Evolutionary conservation across 2,113 vertebrate species (phyloP).

Genomic region (Hippopotamus amphibius): DNA sequence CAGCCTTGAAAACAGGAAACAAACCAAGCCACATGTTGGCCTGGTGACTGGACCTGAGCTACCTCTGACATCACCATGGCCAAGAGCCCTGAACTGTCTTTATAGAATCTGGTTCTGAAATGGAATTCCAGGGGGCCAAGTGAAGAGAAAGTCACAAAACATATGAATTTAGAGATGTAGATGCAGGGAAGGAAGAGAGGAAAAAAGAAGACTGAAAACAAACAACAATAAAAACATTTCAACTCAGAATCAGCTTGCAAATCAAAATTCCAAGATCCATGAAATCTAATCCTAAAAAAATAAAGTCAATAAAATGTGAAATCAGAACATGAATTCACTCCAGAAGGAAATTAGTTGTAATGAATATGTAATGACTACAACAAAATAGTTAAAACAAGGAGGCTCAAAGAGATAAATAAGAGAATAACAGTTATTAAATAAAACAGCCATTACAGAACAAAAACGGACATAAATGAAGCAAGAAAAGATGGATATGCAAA

Average conservation of each 20-base stretch:
- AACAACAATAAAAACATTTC: background rate
- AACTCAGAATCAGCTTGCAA: constrained; percentile 54
- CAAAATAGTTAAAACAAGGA: constrained; percentile 49
- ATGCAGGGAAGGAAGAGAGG: background rate
- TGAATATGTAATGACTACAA: background rate
- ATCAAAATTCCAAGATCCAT: constrained; percentile 26
- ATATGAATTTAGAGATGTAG: background rate
- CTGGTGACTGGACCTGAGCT: background rate
- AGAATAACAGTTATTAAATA: constrained; percentile 17
- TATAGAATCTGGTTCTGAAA: background rate
- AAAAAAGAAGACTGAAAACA: background rate
- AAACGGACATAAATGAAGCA: constrained; percentile 47
- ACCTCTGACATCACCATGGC: background rate
- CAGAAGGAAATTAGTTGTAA: constrained; percentile 62
- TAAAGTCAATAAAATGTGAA: constrained; percentile 35
- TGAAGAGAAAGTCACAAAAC: background rate
- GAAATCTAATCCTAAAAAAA: constrained; percentile 1
- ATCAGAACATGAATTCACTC: constrained; percentile 11
- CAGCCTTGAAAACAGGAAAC: background rate
- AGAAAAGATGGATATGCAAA: constrained; percentile 36
- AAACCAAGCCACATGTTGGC: background rate
- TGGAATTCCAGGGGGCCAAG: background rate
- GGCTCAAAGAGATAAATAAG: background rate
- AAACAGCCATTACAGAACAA: background rate
- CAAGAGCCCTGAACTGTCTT: background rate